phyloP scores from a whole-genome alignment of 2,797 vertebrate species.

The Chelon auratus region DNA sequence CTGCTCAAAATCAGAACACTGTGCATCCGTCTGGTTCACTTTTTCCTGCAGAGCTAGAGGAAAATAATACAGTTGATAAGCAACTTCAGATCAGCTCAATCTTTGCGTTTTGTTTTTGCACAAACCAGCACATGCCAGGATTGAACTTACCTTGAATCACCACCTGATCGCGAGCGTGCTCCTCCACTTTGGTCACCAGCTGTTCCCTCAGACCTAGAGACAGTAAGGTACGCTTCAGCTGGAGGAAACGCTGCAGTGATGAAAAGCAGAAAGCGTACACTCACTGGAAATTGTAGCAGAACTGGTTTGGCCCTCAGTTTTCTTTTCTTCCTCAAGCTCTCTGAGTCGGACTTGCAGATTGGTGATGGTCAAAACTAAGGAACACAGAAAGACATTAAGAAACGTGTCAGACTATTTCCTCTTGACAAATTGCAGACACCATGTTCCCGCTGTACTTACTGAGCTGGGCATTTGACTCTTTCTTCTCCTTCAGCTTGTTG shows the following conservation, averaged over 20 bases:
- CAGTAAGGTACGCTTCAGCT: not conserved
- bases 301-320: not conserved
- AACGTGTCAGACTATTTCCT: not conserved
- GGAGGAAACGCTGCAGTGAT: not conserved
- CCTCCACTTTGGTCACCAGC: constrained; percentile 13
- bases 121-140: not conserved
- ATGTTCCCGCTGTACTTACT: constrained; percentile 43
- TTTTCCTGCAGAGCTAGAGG: constrained; percentile 44
- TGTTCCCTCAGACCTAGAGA: constrained; percentile 48
- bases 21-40: constrained; percentile 30
- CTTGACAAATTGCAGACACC: not conserved
- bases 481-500: constrained; percentile 32
- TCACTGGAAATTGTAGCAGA: constrained; percentile 33
- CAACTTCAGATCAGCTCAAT: not conserved
- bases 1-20: constrained; percentile 8
- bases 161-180: constrained; percentile 17
- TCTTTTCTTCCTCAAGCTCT: not conserved
- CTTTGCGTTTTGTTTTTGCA: not conserved
- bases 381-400: not conserved
- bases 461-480: constrained; percentile 15
- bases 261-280: not conserved
- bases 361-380: constrained; percentile 44
- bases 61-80: not conserved
- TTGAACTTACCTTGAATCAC: constrained; percentile 45
- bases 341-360: constrained; percentile 45